Percentiles rank a stretch among this genome's conserved stretches.
Conservation (phyloP, 2,797 vertebrate species). For the Mallotus villosus region DNA sequence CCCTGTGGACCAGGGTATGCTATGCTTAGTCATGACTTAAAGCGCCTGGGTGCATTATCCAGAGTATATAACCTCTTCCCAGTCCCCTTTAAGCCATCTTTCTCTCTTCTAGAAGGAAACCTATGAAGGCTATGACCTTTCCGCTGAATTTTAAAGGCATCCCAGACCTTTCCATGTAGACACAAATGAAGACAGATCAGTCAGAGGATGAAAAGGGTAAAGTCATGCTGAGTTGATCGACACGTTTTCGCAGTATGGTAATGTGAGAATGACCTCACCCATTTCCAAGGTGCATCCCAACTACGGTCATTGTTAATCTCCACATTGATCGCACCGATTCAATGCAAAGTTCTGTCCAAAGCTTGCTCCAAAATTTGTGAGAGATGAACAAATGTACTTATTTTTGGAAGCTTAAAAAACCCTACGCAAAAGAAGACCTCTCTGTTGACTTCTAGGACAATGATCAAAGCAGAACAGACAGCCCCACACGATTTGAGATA, state of each 20-base stretch:
- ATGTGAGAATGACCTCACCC: conserved; percentile 61
- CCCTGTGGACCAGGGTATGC: conserved; percentile 41
- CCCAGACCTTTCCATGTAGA: conserved; percentile 75
- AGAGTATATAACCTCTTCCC: conserved; percentile 49
- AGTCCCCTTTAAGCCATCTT: conserved; percentile 42
- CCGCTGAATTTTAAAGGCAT: conserved; percentile 74
- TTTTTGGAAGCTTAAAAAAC: conserved; percentile 31
- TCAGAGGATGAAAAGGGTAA: conserved; percentile 78
- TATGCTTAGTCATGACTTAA: conserved; percentile 69
- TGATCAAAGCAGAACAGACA: not conserved
- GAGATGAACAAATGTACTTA: conserved; percentile 44
- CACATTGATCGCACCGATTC: conserved; percentile 63
- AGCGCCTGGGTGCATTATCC: conserved; percentile 71
- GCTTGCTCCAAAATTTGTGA: conserved; percentile 14
- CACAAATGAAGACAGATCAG: conserved; percentile 79
- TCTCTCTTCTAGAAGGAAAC: conserved; percentile 59
- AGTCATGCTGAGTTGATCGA: conserved; percentile 66
- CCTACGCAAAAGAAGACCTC: not conserved
- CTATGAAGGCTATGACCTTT: conserved; percentile 78
- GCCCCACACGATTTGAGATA: not conserved
- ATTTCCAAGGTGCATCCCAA: conserved; percentile 66
- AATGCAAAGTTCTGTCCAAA: conserved; percentile 46
- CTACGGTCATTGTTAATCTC: conserved; percentile 63
- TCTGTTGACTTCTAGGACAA: not conserved
- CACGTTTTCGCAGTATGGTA: conserved; percentile 73